Percentiles rank a stretch among this genome's conserved stretches.
These are phyloP conservation scores for Pyrgus malvae DNA, from an alignment of 2,888 invertebrate species.

Conservation along the genomic window DNA sequence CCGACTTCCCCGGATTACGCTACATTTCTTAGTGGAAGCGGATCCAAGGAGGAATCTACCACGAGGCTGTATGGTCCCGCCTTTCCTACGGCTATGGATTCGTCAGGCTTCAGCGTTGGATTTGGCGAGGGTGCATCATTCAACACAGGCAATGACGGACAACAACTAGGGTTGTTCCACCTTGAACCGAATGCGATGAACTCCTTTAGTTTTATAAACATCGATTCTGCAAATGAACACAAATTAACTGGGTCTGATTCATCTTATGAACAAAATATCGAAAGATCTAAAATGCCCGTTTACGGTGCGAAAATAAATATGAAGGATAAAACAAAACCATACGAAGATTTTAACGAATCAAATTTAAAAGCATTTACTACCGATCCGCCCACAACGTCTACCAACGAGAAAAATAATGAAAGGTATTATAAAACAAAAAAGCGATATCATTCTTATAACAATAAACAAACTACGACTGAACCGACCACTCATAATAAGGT, in stretches of 20 bases:
- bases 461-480: slow-evolving; percentile 47
- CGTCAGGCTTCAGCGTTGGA: slow-evolving; percentile 50
- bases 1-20: slow-evolving; percentile 71
- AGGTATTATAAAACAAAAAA: slow-evolving; percentile 36
- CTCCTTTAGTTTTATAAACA: slow-evolving; percentile 51
- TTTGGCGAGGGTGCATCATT: slow-evolving; percentile 50
- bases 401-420: slow-evolving; percentile 27
- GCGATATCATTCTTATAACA: slow-evolving; percentile 43
- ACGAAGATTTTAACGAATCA: slow-evolving; percentile 49
- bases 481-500: slow-evolving; percentile 45
- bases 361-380: slow-evolving; percentile 47
- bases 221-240: slow-evolving; percentile 42
- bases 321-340: slow-evolving; percentile 48
- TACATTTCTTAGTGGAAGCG: slow-evolving; percentile 49
- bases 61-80: slow-evolving; percentile 66
- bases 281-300: slow-evolving; percentile 51
- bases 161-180: slow-evolving; percentile 53
- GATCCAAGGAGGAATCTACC: slow-evolving; percentile 53
- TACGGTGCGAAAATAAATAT: slow-evolving; percentile 68
- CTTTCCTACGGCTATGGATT: slow-evolving; percentile 63
- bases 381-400: slow-evolving; percentile 38
- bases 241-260: slow-evolving; percentile 45
- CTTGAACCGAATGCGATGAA: slow-evolving; percentile 53
- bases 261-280: slow-evolving; percentile 41
- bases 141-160: slow-evolving; percentile 43